phyloP scores from a whole-genome alignment of 2,113 vertebrate genomes.

The Otocyon megalotis region DNA sequence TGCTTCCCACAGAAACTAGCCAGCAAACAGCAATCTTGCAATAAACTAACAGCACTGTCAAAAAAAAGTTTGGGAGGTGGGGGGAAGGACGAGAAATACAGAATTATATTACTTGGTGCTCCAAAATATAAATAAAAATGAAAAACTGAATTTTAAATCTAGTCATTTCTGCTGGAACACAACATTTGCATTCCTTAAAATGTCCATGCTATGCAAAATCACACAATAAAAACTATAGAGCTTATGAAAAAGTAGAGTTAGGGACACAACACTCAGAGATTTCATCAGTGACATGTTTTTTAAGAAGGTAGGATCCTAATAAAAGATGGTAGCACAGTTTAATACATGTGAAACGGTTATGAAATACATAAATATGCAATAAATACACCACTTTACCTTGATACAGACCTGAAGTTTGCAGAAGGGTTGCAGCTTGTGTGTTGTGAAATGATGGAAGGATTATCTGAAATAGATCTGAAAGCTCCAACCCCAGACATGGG shows the following conservation, averaged over 20 bases:
- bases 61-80: not conserved
- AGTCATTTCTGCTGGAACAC: not conserved
- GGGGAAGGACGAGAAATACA: not conserved
- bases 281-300: not conserved
- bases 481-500: not conserved
- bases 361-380: not conserved
- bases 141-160: slow-evolving; percentile 45
- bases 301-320: not conserved
- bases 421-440: not conserved
- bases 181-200: not conserved
- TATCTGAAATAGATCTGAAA: not conserved
- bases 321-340: not conserved
- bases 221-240: not conserved
- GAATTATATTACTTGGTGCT: not conserved
- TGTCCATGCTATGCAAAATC: not conserved
- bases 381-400: not conserved
- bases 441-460: not conserved
- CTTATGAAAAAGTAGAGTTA: not conserved
- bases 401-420: not conserved
- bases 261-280: not conserved
- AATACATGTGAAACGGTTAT: not conserved
- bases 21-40: not conserved
- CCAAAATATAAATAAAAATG: slow-evolving; percentile 23
- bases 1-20: not conserved
- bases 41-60: not conserved